Conservation (phyloP, 2,888 invertebrate genomes). For the Cantharis rufa region DNA sequence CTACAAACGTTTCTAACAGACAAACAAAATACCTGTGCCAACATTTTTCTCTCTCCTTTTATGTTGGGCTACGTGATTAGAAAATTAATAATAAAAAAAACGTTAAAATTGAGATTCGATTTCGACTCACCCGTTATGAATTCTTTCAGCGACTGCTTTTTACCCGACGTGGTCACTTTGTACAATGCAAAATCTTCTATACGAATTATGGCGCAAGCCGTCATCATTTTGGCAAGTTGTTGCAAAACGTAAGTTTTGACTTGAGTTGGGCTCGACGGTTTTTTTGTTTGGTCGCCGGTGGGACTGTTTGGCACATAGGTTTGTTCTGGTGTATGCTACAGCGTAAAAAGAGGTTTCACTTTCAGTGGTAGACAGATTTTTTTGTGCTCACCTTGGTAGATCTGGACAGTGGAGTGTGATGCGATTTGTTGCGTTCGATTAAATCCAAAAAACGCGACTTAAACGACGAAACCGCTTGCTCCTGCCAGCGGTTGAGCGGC, state of each 20-base stretch:
- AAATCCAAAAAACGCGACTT: constrained; percentile 76
- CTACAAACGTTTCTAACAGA: background rate
- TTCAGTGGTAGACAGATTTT: background rate
- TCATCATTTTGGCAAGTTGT: constrained; percentile 86
- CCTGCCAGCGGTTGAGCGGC: constrained; percentile 84
- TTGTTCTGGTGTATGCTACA: background rate
- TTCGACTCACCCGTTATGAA: constrained; percentile 69
- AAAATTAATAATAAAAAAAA: constrained; percentile 27
- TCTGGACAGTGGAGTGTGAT: constrained; percentile 59
- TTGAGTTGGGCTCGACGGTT: constrained; percentile 51
- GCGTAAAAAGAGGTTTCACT: no score
- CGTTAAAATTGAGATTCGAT: constrained; percentile 2
- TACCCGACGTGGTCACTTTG: constrained; percentile 77
- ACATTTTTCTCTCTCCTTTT: constrained; percentile 60
- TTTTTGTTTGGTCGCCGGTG: constrained; percentile 26
- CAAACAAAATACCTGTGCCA: constrained; percentile 43
- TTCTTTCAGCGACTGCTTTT: constrained; percentile 78
- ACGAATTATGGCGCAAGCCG: constrained; percentile 85
- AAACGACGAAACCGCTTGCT: constrained; percentile 80
- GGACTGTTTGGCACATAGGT: constrained; percentile 11
- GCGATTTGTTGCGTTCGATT: constrained; percentile 65
- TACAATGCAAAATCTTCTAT: constrained; percentile 91
- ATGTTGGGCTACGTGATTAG: constrained; percentile 58
- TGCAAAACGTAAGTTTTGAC: constrained; percentile 70
- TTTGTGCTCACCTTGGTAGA: constrained; percentile 38